Evolutionary conservation across 1,140 invertebrate species (phyloP), one percentile per base, ranked within the genome.

Genomic region (Triops longicaudatus): DNA sequence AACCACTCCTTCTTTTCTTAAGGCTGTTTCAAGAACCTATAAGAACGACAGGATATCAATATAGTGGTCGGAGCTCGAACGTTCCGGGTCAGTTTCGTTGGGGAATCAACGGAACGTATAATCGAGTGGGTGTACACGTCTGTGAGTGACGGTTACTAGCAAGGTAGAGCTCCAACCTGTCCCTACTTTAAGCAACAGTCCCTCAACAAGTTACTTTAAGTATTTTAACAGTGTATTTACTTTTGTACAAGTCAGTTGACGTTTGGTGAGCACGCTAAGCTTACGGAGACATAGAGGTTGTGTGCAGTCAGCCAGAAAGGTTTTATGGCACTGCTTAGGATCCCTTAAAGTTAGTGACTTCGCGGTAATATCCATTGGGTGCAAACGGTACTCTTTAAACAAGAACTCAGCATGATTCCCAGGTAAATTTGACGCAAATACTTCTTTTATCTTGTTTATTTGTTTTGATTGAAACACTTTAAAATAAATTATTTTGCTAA

Each of bases 1-100:
- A 63, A 22, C 50, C 50, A 63, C 50, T 63, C 50, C 50, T 63
- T 63, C 22, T n/a, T 63, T 63, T 63, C 50, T 63, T 63, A 63
- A 17, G 50, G 50, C 50, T 63, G 50, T 63, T 17, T 63, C 6
- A 22, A 63, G 17, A 14, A 63, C 22, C 14, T n/a, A 63, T 17
- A 63, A 22, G 22, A 14, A 63, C 4, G 22, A 63, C 44, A 7
- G 22, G 17, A 10, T 5, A 22, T 14, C 50, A 22, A 22, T 63
- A 63, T 63, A 22, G 50, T 63, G 50, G 50, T 63, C 50, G 50
- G 14, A 63, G 50, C 50, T 63, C 50, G 50, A 63, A 14, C 17
- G 50, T 63, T 63, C 50, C 50, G 50, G 50, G 50, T 63, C 50
- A 63, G 50, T 63, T 63, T 63, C 50, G 50, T 37, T 2, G 31